Percentiles rank a stretch among this genome's conserved stretches.
Evolutionary conservation across 2,797 vertebrate genomes (phyloP).

Genomic region (Cuniculus paca): DNA sequence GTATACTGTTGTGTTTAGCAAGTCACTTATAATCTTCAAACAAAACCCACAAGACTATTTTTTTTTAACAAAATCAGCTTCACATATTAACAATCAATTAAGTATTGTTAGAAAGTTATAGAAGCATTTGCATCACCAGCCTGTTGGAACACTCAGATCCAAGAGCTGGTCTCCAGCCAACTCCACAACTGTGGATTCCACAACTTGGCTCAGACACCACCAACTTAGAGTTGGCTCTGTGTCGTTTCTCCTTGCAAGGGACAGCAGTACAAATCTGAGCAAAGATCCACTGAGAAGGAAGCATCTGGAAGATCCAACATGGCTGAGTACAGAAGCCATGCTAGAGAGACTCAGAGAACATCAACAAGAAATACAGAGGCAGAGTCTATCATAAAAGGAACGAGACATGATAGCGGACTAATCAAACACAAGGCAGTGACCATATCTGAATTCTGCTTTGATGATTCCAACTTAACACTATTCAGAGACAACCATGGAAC

Average conservation of each 20-base stretch:
- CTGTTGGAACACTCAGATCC: background rate
- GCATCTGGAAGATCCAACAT: background rate
- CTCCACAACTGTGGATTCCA: background rate
- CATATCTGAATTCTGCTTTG: background rate
- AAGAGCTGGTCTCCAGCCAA: background rate
- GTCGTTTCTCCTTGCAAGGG: background rate
- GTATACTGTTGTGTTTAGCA: background rate
- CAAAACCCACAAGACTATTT: background rate
- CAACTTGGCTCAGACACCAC: background rate
- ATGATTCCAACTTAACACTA: background rate
- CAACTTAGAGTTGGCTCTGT: background rate
- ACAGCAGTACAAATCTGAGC: background rate
- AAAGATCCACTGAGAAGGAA: background rate
- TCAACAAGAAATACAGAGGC: background rate
- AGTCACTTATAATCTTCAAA: slow-evolving; percentile 36
- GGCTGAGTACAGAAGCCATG: background rate
- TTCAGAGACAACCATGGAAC: background rate
- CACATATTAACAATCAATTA: slow-evolving; percentile 29
- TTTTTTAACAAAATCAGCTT: background rate
- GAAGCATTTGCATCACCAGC: no score
- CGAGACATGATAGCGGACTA: background rate
- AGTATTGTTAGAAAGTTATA: background rate
- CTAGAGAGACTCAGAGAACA: background rate
- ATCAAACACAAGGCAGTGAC: background rate
- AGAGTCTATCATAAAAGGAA: background rate